Conservation (phyloP, 2,888 invertebrate species). For the Lasioglossum oenotherae region DNA sequence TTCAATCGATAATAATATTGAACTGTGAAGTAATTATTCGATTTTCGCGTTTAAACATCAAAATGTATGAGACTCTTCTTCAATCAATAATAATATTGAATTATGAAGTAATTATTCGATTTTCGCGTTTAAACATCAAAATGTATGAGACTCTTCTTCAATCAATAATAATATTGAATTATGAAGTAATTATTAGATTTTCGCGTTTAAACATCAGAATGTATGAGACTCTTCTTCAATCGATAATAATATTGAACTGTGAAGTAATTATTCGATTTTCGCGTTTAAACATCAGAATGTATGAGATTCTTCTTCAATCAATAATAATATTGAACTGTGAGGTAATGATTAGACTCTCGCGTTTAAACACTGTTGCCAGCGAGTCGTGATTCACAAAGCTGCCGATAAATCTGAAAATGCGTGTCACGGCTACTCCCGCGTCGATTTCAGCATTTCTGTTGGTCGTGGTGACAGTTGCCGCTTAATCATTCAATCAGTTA, state of each 20-base stretch:
- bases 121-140: not conserved
- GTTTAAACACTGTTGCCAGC: not conserved
- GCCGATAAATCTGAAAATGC: not conserved
- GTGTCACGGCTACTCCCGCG: not conserved
- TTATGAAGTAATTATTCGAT: not conserved
- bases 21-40: not conserved
- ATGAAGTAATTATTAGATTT: not conserved
- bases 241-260: too few relatives aligned
- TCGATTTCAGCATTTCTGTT: not conserved
- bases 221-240: too few relatives aligned
- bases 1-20: too few relatives aligned
- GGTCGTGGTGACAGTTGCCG: not conserved
- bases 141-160: too few relatives aligned
- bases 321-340: too few relatives aligned
- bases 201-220: not conserved
- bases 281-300: too few relatives aligned
- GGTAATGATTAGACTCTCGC: not conserved
- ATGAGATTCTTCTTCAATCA: too few relatives aligned
- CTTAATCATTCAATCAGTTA: slow-evolving; percentile 26
- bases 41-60: not conserved
- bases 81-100: too few relatives aligned
- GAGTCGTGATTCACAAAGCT: not conserved
- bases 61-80: too few relatives aligned
- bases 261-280: too few relatives aligned
- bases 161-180: too few relatives aligned